Evolutionary conservation across 2,888 invertebrate genomes (phyloP), one percentile per base, ranked within the genome.

Genomic region (Agrochola lychnidis): DNA sequence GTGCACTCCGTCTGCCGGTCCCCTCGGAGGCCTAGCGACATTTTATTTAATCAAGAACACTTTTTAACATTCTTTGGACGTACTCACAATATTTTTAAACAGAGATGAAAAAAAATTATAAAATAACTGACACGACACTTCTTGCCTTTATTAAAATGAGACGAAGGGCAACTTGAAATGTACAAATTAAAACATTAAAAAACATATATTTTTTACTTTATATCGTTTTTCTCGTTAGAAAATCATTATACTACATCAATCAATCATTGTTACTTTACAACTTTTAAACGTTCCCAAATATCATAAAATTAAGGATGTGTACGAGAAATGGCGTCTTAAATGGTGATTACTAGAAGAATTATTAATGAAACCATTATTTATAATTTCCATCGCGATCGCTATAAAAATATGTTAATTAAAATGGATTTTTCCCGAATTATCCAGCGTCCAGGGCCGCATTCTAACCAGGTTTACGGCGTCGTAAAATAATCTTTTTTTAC

Each of bases 21-120:
- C 90, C 92, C 88, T 84, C 86, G 87, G 88, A 84, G 89, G 89
- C 89, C 89, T 89, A 88, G 93, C 93, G 94, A 94, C 96, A 93
- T 94, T 96, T 95, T 96, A 96, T 96, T 96, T 96, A 96, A 96
- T 96, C 96, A 96, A 94, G 94, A 92, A 91, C 93, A 94, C 94
- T 95, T 95, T 96, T 96, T 96, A 95, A 94, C 92, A 96, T 96
- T 96, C 96, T 89, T 89, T 72, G 79, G 86, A 91, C 93, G 92
- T 88, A 88, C 87, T 87, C 90, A 92, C 93, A 91, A 95, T 95
- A 94, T 94, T 95, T 95, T 91, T 80, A 84, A 89, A 85, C 79
- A 83, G 69, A 84, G 87, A 86, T 84, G 82, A 78, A 87, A 88
- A 88, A 90, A 73, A 51, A 0, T 3, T 9, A 51, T 51, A 51